Base-by-base conservation (phyloP, 2,113 vertebrate species). In the Gymnarchus niloticus region DNA sequence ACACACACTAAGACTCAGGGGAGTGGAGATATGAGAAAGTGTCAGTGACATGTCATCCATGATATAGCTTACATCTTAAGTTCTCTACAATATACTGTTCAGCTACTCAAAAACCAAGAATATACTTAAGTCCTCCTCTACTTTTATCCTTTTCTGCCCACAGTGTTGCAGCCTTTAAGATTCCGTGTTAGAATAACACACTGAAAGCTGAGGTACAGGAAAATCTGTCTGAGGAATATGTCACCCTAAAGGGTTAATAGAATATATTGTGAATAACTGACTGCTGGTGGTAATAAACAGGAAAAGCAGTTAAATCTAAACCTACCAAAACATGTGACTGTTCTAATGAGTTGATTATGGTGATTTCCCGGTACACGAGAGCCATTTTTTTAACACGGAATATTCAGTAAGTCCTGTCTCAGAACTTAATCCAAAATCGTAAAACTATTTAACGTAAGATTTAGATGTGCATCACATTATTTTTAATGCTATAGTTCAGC, bases 211-310 rank as follows among this genome's bases (percentile, higher is more conserved):
- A 48, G 28, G 8, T 21, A n/a, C 17, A 12, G 83, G 19, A 46
- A 84, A 56, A 73, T 56, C 25, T 23, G 33, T 48, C 61, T 37
- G 19, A 54, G 28, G 49, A 54, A 56, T 85, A 46, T 52, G 44
- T 76, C n/a, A 48, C 23, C 41, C 56, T n/a, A 85, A 41, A 85
- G 3, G 44, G 44, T 44, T 76, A 73, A 84, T 84, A 76, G 59
- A 41, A 73, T 41, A 44, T 1, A 56, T 19, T 28, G 6, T 3
- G 33, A 17, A 56, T 85, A 76, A 77, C 44, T 76, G 28, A 54
- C 14, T 77, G 49, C 14, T 77, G 3, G 8, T 56, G 33, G 81
- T 56, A 73, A 37, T 54, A 85, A 85, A 56, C 21, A 52, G 25
- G 25, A 81, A 54, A 49, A 19, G 49, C 65, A 85, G 12, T 85